phyloP scores from a whole-genome alignment of 2,797 vertebrate genomes.

The Dallia pectoralis region DNA sequence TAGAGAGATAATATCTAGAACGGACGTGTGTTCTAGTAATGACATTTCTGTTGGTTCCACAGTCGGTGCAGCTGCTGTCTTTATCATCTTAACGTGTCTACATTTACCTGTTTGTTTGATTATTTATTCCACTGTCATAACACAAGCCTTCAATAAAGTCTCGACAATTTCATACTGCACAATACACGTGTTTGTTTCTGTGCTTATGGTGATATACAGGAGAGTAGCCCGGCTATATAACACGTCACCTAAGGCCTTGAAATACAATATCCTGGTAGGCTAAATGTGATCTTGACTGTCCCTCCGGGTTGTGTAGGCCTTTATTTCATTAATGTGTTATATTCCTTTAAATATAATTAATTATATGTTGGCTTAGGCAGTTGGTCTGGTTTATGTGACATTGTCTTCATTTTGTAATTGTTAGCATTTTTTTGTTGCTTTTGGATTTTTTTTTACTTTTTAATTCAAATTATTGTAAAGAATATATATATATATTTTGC shows the following conservation, averaged over 20 bases:
- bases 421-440: background rate
- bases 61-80: slow-evolving; percentile 75
- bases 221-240: background rate
- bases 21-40: background rate
- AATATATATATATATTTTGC: background rate
- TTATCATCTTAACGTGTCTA: slow-evolving; percentile 78
- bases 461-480: background rate
- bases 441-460: background rate
- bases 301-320: background rate
- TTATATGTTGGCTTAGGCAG: background rate
- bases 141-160: slow-evolving; percentile 92
- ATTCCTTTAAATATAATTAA: background rate
- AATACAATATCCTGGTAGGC: background rate
- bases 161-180: slow-evolving; percentile 86
- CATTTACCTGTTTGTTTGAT: slow-evolving; percentile 89
- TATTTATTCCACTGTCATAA: slow-evolving; percentile 98
- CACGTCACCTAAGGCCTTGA: background rate
- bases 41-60: slow-evolving; percentile 68
- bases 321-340: background rate
- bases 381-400: background rate
- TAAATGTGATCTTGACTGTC: background rate
- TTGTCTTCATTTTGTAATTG: background rate
- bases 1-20: background rate
- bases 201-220: slow-evolving; percentile 23
- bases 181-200: slow-evolving; percentile 15